Base-by-base conservation (phyloP, 2,888 invertebrate genomes). In the Muscina levida region DNA sequence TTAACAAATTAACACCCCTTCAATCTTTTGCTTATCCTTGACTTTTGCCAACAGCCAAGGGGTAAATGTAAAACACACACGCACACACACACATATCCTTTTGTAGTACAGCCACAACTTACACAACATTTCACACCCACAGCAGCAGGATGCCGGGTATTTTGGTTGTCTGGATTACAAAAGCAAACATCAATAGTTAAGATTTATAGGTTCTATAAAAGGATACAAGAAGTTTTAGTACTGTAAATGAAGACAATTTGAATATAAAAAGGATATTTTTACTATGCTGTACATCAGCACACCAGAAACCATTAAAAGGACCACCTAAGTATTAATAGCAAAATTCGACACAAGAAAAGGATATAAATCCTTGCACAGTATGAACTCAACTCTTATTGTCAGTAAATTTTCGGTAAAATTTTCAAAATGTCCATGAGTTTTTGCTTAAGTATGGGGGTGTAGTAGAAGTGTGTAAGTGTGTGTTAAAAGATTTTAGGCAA, bases 341-440 rank as follows among this genome's bases (percentile, higher is more conserved):
- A 3, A 22, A 53, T 53, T 53, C 24, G 53, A 22, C 53, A 53
- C 19, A 19, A 53, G n/a, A n/a, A 24, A 31, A 31, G 3, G 31
- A 1, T 19, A 17, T 19, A 39, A n/a, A 22, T 56, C 13, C 13
- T 26, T n/a, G 22, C 42, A 42, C 44, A 22, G 51, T 31, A 59
- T 51, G 59, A 31, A 65, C 51, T 72, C 57, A 31, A 65, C 51
- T 72, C 57, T 51, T 72, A 67, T 65, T 75, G 67, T 26, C 26
- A 46, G 1, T 15, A 42, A 13, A 39, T 42, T 17, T 62, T 62
- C 19, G 37, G n/a, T n/a, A n/a, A n/a, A n/a, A n/a, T 31, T 31
- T 31, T 31, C 4, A 51, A 19, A 24, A 56, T 56, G 72, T 73
- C 78, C 15, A 5, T 10, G 73, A 74, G 71, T 70, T 51, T 71